Evolutionary conservation across 1,140 invertebrate species (phyloP), one percentile per base, ranked within the genome.

Genomic region (Contarinia nasturtii): DNA sequence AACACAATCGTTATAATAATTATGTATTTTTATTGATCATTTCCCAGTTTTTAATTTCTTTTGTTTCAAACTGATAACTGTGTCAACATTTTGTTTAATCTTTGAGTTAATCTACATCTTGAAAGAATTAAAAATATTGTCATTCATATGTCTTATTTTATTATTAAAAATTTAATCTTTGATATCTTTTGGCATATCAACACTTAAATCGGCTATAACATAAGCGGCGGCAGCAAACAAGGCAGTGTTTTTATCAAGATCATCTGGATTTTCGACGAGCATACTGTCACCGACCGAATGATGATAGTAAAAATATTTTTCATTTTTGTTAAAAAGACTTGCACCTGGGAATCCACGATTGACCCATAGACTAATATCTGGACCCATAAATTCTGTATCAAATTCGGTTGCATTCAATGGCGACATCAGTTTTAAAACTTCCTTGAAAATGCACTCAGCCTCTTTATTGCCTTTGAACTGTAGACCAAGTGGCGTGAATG

Each of bases 241-340:
- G 3, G 82, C 84, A 17, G 79, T 71, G 48, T 74, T 73, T 50
- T 72, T 67, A 57, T 88, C 80, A 49, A 90, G 63, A 44, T 67
- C 65, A 21, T 66, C 61, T 1, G 79, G 65, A 64, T 80, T 64
- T 60, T 84, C 74, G 0, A 84, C 75, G 40, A 74, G 69, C 74
- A 89, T 82, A 0, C 75, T 84, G 58, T 89, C 86, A 7, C 75
- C 85, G 53, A 78, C 68, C 0, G 77, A 72, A 54, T 90, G 86
- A 62, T 90, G 86, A 58, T 75, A 90, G 73, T 79, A 82, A 57
- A 87, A 88, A 56, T 90, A 90, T 50, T 69, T 69, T 33, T 76
- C 72, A 59, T 82, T 79, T 34, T 71, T 67, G 52, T 77, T 86
- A 41, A 73, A 61, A 2, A 87, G 65, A 49, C 72, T 72, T 1